Base-by-base conservation (phyloP, 2,113 vertebrate species). In the Ranitomeya variabilis region DNA sequence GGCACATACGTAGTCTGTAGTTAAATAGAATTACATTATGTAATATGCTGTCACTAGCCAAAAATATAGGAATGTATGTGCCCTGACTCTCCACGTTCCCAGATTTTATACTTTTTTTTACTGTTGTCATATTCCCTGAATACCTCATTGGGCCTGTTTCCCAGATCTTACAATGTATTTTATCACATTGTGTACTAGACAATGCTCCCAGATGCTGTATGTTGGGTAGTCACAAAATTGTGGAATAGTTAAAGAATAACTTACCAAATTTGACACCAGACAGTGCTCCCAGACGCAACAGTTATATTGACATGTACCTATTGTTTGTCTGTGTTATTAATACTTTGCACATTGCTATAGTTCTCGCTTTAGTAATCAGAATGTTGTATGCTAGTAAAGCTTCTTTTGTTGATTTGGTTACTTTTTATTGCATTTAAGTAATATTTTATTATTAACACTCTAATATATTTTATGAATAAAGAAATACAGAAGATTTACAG, bases 111-210 rank as follows among this genome's bases (percentile, higher is more conserved):
- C 16, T 37, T 51, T 19, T 45, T 74, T 74, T 74, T 7, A 74
- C 7, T 51, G 37, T 74, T 51, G 37, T 31, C 10, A 45, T 51
- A 74, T 19, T 74, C 71, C 31, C 71, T 74, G 7, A 45, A 51
- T 18, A 18, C n/a, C 37, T 74, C 31, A 74, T 11, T 74, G 71
- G 71, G 71, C 31, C 16, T 16, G 18, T 19, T 45, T 74, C 71
- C 71, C 71, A 74, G 71, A 74, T 74, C 71, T 51, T 45, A 51
- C 31, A 74, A 74, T 76, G 21, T 16, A 76, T 76, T 76, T 76
- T 51, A 76, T 52, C 73, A 21, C 45, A 51, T 74, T 37, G 37
- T 51, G 51, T 37, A 74, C 71, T 37, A 51, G 71, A 51, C 71
- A 74, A 19, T 74, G 15, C 37, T 74, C 71, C 71, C 71, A 74